A percentile compares a stretch with the other conserved stretches of the same genome.
Evolutionary conservation across 2,797 vertebrate genomes (phyloP).

Genomic region (Megalops cyprinoides): DNA sequence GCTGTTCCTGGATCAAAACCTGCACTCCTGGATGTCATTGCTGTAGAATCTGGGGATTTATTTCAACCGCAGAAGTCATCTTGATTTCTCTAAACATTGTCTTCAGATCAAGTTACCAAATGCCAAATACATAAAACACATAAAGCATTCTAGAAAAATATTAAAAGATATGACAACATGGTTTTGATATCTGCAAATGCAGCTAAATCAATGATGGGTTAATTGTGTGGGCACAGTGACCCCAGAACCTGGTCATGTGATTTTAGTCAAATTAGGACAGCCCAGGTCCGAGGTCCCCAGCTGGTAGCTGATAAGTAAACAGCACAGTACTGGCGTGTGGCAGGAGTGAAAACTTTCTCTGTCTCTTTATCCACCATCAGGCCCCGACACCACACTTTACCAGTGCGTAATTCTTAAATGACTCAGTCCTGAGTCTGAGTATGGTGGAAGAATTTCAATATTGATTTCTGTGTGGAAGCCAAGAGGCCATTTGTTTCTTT

Average conservation of each 20-base stretch:
- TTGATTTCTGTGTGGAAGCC: slow-evolving; percentile 15
- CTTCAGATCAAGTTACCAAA: no score
- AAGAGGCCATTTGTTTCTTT: slow-evolving; percentile 5
- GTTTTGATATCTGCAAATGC: no score
- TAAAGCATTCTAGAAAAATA: no score
- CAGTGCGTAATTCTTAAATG: background rate
- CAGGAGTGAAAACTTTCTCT: background rate
- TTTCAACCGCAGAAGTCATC: no score
- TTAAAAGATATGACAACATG: no score
- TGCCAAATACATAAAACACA: no score
- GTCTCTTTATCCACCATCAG: background rate
- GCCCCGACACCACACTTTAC: background rate
- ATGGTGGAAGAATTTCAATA: slow-evolving; percentile 2
- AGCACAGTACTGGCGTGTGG: background rate
- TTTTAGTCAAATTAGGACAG: background rate
- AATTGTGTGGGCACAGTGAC: background rate
- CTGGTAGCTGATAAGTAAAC: background rate
- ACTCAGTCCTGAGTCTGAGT: background rate
- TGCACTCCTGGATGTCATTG: background rate
- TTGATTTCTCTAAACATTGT: no score
- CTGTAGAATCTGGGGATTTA: no score
- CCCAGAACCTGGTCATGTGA: background rate
- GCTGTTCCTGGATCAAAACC: background rate
- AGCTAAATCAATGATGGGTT: no score
- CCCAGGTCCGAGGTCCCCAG: background rate